Conservation (phyloP, 2,888 invertebrate species). For the Eudemis profundana region DNA sequence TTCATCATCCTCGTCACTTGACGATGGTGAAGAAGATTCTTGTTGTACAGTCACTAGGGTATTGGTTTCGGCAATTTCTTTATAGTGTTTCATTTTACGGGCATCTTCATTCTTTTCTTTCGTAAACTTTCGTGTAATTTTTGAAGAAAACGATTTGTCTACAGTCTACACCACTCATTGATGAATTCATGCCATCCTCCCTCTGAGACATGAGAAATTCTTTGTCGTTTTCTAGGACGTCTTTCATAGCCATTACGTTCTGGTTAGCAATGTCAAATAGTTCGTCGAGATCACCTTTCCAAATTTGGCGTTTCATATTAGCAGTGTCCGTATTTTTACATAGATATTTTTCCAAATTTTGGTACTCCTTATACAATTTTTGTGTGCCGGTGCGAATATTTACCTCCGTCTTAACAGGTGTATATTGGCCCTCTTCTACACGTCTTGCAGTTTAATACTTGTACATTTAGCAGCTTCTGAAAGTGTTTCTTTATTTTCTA, state of each 20-base stretch:
- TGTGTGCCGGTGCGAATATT: constrained; percentile 5
- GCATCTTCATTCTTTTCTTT: too few species aligned
- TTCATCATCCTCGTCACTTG: not conserved
- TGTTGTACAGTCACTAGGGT: not conserved
- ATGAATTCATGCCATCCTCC: not conserved
- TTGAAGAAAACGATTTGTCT: constrained; percentile 4
- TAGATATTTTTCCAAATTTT: too few species aligned
- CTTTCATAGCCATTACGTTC: too few species aligned
- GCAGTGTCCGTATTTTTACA: too few species aligned
- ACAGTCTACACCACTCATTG: constrained; percentile 8
- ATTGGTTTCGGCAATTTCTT: constrained; percentile 2
- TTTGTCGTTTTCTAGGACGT: not conserved
- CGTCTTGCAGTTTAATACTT: constrained; percentile 9
- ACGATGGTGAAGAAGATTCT: not conserved
- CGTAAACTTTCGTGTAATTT: not conserved
- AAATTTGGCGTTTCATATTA: not conserved
- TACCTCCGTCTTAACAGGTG: constrained; percentile 23
- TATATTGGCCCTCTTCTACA: constrained; percentile 26
- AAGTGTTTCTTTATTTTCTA: constrained; percentile 23
- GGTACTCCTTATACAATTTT: not conserved
- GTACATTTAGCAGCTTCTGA: constrained; percentile 18
- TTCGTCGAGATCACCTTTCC: constrained; percentile 13
- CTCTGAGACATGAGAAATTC: constrained; percentile 2
- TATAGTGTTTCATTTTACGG: not conserved
- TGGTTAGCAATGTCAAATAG: not conserved